Conservation (phyloP, 2,797 vertebrate species). For the Phaenicophaeus curvirostris region DNA sequence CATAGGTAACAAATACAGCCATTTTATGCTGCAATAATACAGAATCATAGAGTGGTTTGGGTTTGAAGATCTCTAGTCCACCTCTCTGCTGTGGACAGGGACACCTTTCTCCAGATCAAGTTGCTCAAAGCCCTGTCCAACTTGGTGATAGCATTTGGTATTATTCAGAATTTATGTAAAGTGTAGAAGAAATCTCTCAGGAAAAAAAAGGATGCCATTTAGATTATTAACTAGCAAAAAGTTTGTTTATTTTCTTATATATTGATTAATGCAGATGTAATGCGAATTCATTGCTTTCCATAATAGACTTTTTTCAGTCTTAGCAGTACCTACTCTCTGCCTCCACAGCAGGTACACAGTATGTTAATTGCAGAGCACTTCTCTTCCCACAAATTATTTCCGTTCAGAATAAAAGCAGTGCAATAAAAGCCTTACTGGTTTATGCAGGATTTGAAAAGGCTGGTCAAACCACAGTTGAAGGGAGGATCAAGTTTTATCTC, state of each 20-base stretch:
- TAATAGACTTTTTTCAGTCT: background rate
- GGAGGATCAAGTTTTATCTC: constrained; percentile 58
- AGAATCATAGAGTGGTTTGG: background rate
- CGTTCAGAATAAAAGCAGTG: background rate
- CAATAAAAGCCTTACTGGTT: constrained; percentile 9
- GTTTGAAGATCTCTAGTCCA: background rate
- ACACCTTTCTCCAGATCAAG: background rate
- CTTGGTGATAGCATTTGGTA: background rate
- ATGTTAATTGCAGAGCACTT: background rate
- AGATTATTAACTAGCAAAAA: background rate
- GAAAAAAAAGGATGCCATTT: background rate
- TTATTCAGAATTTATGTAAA: background rate
- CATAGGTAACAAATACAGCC: background rate
- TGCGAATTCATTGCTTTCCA: background rate
- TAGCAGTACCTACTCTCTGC: background rate
- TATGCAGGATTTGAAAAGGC: background rate
- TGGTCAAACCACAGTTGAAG: constrained; percentile 3
- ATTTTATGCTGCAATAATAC: background rate
- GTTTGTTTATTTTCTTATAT: background rate
- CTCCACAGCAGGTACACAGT: background rate
- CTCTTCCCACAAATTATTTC: background rate
- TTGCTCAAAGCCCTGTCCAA: background rate
- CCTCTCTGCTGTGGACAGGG: background rate
- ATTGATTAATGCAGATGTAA: background rate
- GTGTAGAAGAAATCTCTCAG: background rate